Base-by-base conservation (phyloP, 2,888 invertebrate genomes). In the Hypsopygia costalis region DNA sequence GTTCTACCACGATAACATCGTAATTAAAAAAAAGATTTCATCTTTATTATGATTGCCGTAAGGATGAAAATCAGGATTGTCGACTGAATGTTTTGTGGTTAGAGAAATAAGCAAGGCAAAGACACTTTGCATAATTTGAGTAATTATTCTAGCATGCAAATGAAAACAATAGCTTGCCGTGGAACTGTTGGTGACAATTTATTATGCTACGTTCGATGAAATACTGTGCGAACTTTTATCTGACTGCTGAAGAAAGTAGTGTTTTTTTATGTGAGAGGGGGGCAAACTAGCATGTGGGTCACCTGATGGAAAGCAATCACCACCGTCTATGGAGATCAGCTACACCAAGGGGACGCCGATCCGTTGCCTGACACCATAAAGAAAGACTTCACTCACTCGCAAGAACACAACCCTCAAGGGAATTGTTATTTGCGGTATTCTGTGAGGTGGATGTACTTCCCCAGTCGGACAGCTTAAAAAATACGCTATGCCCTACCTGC, bases 81-180 rank as follows among this genome's bases (percentile, higher is more conserved):
- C 12, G 21, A 6, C 6, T n/a, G 22, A 11, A 31, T n/a, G n/a
- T 6, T 9, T 16, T 16, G 4, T 4, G 4, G 4, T 11, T 10
- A 11, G 11, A 11, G 10, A 30, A 30, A 11, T 11, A 11, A 16
- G 33, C 31, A 41, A 38, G 36, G 46, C 38, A 44, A 41, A 39
- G 31, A 41, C 41, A 37, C 20, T 72, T 64, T 67, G 62, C 68
- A 72, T 78, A 71, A 74, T 70, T 65, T 57, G 57, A 60, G 40
- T 51, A 60, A 72, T 73, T 71, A 69, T 49, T 50, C 49, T 56
- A 32, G 62, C 69, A 81, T 82, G 81, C 80, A 79, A 81, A 81
- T 81, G 55, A 66, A 16, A 68, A 80, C 78, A 82, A 81, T 82
- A 48, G 77, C 36, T 35, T 54, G 54, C 58, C 69, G 58, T 76